These are phyloP conservation scores for Catamblyrhynchus diadema DNA, from an alignment of 2,797 vertebrate species.

Conservation along the genomic window DNA sequence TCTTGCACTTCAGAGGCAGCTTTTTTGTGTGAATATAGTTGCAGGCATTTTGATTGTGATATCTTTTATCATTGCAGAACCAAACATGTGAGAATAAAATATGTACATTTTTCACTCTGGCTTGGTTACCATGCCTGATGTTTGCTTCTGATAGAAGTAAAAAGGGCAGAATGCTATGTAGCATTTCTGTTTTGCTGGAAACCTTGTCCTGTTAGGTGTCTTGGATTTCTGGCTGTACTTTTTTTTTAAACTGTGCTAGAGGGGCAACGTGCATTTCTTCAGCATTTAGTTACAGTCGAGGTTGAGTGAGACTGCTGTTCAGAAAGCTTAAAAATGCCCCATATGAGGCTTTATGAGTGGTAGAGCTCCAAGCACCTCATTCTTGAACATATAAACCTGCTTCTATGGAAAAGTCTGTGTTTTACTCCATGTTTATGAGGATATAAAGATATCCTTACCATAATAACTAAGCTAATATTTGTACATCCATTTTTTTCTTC, in stretches of 20 bases:
- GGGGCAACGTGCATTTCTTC: too few relatives aligned
- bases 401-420: fast-evolving
- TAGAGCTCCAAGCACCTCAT: background rate
- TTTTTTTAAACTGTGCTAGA: too few relatives aligned
- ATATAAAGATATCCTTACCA: too few relatives aligned
- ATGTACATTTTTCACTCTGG: background rate
- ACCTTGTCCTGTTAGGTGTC: background rate
- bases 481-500: background rate
- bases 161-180: background rate
- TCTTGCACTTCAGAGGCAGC: background rate
- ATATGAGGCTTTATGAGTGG: background rate
- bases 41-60: background rate
- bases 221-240: background rate
- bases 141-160: background rate
- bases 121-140: background rate
- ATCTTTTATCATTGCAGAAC: background rate
- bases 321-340: background rate
- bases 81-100: background rate
- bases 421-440: background rate
- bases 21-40: background rate
- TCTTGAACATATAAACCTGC: background rate
- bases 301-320: background rate
- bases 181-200: background rate
- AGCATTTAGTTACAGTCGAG: background rate
- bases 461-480: background rate